Evolutionary conservation across 2,888 invertebrate species (phyloP).

Genomic region (Lasioglossum lativentre): DNA sequence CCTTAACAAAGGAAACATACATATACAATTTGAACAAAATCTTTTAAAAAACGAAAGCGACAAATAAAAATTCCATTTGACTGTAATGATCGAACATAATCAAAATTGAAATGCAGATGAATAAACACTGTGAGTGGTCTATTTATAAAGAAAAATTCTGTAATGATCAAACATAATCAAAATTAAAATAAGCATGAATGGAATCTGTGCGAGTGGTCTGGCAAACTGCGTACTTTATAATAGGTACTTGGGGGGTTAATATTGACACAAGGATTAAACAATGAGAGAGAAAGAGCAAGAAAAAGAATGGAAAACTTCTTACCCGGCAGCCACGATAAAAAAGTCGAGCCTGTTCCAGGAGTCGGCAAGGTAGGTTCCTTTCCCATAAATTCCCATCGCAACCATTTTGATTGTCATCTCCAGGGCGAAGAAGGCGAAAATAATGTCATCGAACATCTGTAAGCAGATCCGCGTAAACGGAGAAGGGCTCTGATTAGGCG

Average conservation of each 20-base stretch:
- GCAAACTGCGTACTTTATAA: no score
- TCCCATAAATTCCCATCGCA: constrained; percentile 98
- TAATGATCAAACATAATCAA: no score
- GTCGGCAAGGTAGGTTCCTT: constrained; percentile 97
- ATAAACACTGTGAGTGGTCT: no score
- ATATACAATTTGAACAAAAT: no score
- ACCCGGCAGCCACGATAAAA: constrained; percentile 99
- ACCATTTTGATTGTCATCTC: constrained; percentile 99
- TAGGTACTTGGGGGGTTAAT: neutral
- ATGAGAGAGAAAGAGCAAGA: neutral
- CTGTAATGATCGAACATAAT: no score
- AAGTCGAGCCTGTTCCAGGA: constrained; percentile 99
- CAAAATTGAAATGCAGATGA: no score
- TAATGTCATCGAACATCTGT: constrained; percentile 98
- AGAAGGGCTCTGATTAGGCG: constrained; percentile 24
- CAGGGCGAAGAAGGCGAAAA: constrained; percentile 98
- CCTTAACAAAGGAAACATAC: no score
- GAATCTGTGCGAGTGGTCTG: no score
- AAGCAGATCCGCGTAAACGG: constrained; percentile 61
- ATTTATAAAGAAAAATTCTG: no score
- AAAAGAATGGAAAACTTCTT: constrained; percentile 78
- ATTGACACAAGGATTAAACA: neutral
- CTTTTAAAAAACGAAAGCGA: no score
- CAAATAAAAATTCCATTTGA: no score
- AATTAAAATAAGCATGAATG: no score